These are phyloP conservation scores for Phymanthus crucifer DNA, from an alignment of 92 coral and sea anemone genomes.

Conservation along the genomic window DNA sequence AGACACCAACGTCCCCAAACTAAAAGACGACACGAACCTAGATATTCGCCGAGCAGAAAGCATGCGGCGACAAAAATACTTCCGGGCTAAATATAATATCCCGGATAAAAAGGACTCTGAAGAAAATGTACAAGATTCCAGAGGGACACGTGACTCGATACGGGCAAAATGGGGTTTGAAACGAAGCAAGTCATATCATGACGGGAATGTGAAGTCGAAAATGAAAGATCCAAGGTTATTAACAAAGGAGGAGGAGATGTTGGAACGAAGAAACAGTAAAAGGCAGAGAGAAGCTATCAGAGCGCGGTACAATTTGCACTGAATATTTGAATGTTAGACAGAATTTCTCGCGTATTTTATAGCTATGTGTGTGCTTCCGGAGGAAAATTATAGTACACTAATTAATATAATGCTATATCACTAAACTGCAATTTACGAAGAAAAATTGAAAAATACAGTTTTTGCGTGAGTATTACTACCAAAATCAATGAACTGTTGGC, in stretches of 20 bases:
- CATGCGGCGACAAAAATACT: conserved; percentile 65
- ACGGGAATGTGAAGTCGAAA: conserved; percentile 23
- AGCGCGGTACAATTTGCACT: conserved; percentile 71
- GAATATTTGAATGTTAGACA: too few relatives aligned
- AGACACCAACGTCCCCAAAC: conserved; percentile 40
- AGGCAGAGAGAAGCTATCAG: conserved; percentile 82
- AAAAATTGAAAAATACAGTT: too few relatives aligned
- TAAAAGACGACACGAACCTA: conserved; percentile 35
- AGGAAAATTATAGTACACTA: too few relatives aligned
- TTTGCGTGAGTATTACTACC: too few relatives aligned
- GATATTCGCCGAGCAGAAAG: conserved; percentile 82
- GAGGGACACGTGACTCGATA: conserved; percentile 41
- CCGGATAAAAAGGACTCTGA: conserved; percentile 48
- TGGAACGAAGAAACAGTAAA: conserved; percentile 69
- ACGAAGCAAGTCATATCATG: conserved; percentile 31
- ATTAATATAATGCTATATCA: too few relatives aligned
- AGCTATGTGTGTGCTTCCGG: too few relatives aligned
- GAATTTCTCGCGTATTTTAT: too few relatives aligned
- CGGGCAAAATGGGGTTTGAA: conserved; percentile 58
- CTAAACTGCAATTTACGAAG: too few relatives aligned
- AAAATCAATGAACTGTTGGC: too few relatives aligned
- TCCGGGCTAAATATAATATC: conserved; percentile 70
- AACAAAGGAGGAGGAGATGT: conserved; percentile 63
- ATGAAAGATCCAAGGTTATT: conserved; percentile 64
- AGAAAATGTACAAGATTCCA: conserved; percentile 21